These are phyloP conservation scores for Drosophila rellima DNA, from an alignment of 2,888 invertebrate species.

Conservation along the genomic window DNA sequence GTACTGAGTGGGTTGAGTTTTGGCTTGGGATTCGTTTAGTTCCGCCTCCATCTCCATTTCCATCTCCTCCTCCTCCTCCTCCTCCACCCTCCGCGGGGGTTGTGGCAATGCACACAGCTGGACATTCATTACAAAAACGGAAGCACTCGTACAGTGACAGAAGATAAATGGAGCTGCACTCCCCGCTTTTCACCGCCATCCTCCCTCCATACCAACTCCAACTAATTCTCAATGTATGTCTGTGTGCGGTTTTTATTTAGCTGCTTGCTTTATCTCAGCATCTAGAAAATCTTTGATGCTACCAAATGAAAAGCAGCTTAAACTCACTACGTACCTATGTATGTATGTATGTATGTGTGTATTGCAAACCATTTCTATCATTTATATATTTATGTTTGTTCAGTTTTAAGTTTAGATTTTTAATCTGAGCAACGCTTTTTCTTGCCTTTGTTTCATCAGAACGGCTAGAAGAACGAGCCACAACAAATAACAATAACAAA, in stretches of 20 bases:
- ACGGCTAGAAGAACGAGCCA: slow-evolving; percentile 10
- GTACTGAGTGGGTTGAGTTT: slow-evolving; percentile 50
- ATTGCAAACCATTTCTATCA: slow-evolving; percentile 11
- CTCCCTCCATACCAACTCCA: not conserved
- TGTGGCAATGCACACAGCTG: slow-evolving; percentile 77
- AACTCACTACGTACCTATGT: slow-evolving; percentile 28
- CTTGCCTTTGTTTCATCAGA: slow-evolving; percentile 70
- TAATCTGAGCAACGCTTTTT: slow-evolving; percentile 68
- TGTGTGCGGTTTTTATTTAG: slow-evolving; percentile 79
- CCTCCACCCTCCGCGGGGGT: slow-evolving; percentile 63
- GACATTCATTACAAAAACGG: slow-evolving; percentile 81
- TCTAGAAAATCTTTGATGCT: slow-evolving; percentile 77
- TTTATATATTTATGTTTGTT: slow-evolving; percentile 13
- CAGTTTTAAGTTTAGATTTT: slow-evolving; percentile 57
- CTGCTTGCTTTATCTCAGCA: slow-evolving; percentile 78
- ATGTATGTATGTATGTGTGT: slow-evolving; percentile 2
- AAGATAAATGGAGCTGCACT: slow-evolving; percentile 80
- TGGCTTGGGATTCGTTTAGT: slow-evolving; percentile 47
- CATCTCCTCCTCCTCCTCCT: not conserved
- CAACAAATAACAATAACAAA: slow-evolving; percentile 37
- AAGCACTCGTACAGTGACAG: slow-evolving; percentile 79
- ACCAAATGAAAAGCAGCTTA: slow-evolving; percentile 74
- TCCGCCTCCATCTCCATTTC: slow-evolving; percentile 23
- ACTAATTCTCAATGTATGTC: slow-evolving; percentile 42
- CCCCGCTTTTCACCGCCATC: slow-evolving; percentile 17